Evolutionary conservation across 2,888 invertebrate species (phyloP).

Genomic region (Meghimatium bilineatum): DNA sequence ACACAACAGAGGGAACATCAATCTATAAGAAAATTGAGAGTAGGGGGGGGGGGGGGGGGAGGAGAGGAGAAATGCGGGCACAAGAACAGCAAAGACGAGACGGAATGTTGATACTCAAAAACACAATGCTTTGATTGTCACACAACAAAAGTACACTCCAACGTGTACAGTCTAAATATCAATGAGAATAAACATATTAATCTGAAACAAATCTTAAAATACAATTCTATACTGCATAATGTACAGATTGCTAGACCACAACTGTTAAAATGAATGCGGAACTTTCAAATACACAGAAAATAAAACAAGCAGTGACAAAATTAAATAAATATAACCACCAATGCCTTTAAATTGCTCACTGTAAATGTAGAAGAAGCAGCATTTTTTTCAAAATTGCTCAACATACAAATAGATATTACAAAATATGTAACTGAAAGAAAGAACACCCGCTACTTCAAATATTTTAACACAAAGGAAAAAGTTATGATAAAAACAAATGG

Average conservation of each 20-base stretch:
- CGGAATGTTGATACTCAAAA: neutral
- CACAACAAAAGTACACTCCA: neutral
- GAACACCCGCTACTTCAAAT: constrained; percentile 21
- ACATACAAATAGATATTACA: neutral
- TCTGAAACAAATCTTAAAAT: neutral
- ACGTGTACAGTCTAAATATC: neutral
- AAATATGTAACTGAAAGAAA: neutral
- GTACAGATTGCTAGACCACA: neutral
- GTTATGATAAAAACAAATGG: neutral
- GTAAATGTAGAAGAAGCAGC: neutral
- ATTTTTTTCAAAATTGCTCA: neutral
- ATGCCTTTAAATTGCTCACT: neutral
- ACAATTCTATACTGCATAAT: neutral
- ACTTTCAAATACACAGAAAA: neutral
- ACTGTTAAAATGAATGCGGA: neutral
- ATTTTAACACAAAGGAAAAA: neutral
- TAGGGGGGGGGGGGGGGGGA: no score
- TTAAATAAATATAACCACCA: neutral
- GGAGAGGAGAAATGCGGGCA: no score
- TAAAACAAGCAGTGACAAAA: neutral
- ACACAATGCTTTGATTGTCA: neutral
- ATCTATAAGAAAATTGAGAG: no score
- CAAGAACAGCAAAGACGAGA: neutral
- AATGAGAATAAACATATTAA: neutral
- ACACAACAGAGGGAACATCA: no score